Base-by-base conservation (phyloP, 1,140 invertebrate genomes). In the Halictus rubicundus region DNA sequence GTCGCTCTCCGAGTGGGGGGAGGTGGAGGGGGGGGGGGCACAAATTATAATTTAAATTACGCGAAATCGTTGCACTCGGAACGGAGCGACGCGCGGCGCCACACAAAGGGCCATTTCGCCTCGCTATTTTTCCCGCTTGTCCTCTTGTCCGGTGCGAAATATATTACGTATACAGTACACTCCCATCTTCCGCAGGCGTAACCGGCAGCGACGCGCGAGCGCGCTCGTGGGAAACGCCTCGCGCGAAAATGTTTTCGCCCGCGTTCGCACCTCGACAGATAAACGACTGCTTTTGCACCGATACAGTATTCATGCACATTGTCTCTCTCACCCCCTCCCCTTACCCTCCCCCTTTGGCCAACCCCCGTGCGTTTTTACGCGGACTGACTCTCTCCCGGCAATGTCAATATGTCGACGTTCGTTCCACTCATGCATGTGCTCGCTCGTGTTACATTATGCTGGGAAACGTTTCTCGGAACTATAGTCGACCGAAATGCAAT, bases 381-480 rank as follows among this genome's bases (percentile, higher is more conserved):
- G 61, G 66, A 23, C 37, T 42, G 68, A 32, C 49, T 57, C 21
- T 16, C 16, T n/a, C 8, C 4, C 21, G 25, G 14, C 72, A 72
- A 73, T 84, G 83, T 85, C 83, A 77, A 85, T 85, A 85, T 81
- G 81, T 84, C 83, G 83, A 59, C 54, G 83, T 73, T 76, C 52
- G 78, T 66, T 75, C 78, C 72, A 16, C 70, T n/a, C 72, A 60
- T 46, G 52, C 14, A 27, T 23, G 19, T 63, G 37, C 19, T 42
- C 65, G 23, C 12, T 23, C 60, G 69, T 68, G 66, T 68, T 78
- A 32, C 75, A 77, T 85, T 86, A 85, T 86, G 79, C 80, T 68
- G 60, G 61, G 57, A 63, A 57, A 85, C 85, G 85, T 86, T 85
- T 80, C 83, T 81, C 70, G 83, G 63, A 69, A 85, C 82, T 82